These are phyloP conservation scores for Cheilosia vernalis DNA, from an alignment of 2,888 invertebrate genomes.

Conservation along the genomic window DNA sequence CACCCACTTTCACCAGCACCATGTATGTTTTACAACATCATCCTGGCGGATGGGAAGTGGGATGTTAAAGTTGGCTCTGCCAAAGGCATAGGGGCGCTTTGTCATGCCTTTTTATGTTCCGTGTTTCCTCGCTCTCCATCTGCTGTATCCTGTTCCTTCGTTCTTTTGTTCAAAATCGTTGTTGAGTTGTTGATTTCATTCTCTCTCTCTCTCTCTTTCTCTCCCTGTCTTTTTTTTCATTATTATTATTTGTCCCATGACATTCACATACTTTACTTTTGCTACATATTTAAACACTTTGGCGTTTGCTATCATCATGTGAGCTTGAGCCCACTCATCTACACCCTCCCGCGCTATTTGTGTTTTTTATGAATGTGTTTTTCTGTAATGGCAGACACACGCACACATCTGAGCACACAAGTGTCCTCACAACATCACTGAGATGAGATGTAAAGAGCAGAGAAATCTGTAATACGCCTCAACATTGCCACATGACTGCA, in stretches of 20 bases:
- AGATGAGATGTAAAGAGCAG: constrained; percentile 68
- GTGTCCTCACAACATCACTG: constrained; percentile 60
- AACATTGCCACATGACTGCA: constrained; percentile 74
- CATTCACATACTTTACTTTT: constrained; percentile 74
- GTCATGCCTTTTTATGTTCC: constrained; percentile 65
- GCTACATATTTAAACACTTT: constrained; percentile 65
- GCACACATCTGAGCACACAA: constrained; percentile 20
- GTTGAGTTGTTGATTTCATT: constrained; percentile 36
- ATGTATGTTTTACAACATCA: constrained; percentile 63
- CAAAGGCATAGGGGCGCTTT: constrained; percentile 67
- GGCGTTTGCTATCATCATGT: constrained; percentile 52
- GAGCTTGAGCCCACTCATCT: constrained; percentile 42
- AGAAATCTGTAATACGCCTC: constrained; percentile 71
- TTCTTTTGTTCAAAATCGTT: constrained; percentile 64
- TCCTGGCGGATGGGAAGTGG: constrained; percentile 11
- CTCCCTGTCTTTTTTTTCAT: constrained; percentile 45
- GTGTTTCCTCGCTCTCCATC: constrained; percentile 16
- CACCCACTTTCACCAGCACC: constrained; percentile 40
- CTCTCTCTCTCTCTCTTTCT: neutral
- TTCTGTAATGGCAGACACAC: constrained; percentile 36
- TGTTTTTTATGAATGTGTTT: constrained; percentile 1
- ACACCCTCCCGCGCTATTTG: constrained; percentile 18
- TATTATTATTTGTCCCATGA: constrained; percentile 74
- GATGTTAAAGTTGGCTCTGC: constrained; percentile 31
- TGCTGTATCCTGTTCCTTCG: neutral